A percentile compares a stretch with the other conserved stretches of the same genome.
phyloP scores from a whole-genome alignment of 2,888 invertebrate species.

The Sycophila texana region DNA sequence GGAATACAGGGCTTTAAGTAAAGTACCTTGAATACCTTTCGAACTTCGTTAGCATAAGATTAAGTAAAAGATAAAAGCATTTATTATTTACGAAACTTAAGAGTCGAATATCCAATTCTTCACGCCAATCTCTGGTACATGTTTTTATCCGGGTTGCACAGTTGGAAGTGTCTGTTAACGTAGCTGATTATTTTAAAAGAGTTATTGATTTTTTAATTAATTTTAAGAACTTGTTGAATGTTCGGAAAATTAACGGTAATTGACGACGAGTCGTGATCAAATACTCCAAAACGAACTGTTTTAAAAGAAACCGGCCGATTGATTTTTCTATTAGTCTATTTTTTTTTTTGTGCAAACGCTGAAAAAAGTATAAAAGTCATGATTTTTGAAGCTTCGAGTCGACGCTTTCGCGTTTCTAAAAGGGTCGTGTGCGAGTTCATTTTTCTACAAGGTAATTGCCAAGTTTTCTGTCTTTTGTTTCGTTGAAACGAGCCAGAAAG shows the following conservation, averaged over 20 bases:
- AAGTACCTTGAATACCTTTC: conserved; percentile 45
- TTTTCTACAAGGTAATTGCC: conserved; percentile 30
- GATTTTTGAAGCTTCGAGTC: conserved; percentile 19
- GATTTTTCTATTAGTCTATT: conserved; percentile 22
- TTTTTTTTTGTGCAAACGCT: neutral
- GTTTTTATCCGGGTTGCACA: conserved; percentile 11
- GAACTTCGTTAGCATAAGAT: conserved; percentile 40
- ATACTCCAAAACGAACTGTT: conserved; percentile 13
- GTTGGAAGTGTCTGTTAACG: conserved; percentile 22
- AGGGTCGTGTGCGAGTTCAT: conserved; percentile 36
- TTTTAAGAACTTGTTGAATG: conserved; percentile 1
- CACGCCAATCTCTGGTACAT: conserved; percentile 39
- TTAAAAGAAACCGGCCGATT: conserved; percentile 21
- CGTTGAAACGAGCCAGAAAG: conserved; percentile 46
- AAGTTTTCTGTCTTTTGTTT: conserved; percentile 42
- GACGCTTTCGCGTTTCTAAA: conserved; percentile 16
- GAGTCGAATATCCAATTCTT: conserved; percentile 26
- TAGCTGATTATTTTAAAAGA: neutral
- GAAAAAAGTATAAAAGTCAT: conserved; percentile 8
- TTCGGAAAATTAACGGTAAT: neutral
- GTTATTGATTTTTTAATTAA: neutral
- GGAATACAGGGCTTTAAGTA: conserved; percentile 68
- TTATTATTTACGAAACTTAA: conserved; percentile 36
- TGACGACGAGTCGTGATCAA: neutral
- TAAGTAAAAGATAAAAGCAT: conserved; percentile 3